Evolutionary conservation across 2,797 vertebrate species (phyloP), one percentile per base, ranked within the genome.

Genomic region (Garrulus glandarius): DNA sequence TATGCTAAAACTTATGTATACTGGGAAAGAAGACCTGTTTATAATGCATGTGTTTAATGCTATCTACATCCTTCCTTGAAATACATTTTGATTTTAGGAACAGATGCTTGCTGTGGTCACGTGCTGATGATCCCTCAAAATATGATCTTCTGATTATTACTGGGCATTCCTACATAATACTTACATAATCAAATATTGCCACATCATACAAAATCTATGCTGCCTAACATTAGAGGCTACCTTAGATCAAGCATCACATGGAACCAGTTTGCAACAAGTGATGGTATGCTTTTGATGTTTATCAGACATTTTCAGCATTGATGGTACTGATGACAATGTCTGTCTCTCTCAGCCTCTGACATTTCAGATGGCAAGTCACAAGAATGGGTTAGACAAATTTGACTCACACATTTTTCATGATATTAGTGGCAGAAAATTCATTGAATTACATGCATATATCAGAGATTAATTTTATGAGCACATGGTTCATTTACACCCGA

Each of bases 371-470:
- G 43, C 22, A 93, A 75, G 13, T 57, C 76, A 87, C 39, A 84
- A 72, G 61, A 89, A 94, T 41, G 47, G 37, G 24, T 87, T 83
- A 74, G 53, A 74, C 21, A 89, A 46, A 61, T 65, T 87, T 82
- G 75, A 84, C 78, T 93, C 81, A 92, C 89, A 78, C 77, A 47
- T 82, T 94, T 77, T 84, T 77, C 67, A 77, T 41, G 53, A 80
- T 24, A 80, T 22, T 52, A 63, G 39, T 44, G 55, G 34, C 57
- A 92, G 67, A 90, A 26, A 86, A 86, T 49, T 69, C 6, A 63
- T 4, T 63, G 30, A 93, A 82, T 84, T 80, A 34, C 37, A 85
- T 47, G 68, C 60, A 89, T 67, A 64, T 89, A 94, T 46, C 36
- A 59, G 55, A 88, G 29, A 81, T 56, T 77, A 76, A 88, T 89